Evolutionary conservation across 2,797 vertebrate species (phyloP).

Genomic region (Cynodonichthys magdalenae): DNA sequence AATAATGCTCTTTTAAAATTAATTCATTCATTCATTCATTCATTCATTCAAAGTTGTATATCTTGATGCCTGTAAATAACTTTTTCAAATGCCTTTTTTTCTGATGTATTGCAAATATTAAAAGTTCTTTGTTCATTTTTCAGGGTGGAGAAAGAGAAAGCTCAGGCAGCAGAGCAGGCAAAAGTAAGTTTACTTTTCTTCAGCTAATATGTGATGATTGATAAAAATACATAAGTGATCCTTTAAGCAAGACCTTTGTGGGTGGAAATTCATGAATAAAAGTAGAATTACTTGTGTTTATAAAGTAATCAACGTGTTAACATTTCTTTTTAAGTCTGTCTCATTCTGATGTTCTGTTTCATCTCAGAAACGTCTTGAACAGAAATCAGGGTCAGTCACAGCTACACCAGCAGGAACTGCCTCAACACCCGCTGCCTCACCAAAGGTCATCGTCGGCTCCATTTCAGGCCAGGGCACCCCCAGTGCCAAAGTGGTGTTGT

Average conservation of each 20-base stretch:
- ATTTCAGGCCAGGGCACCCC: conserved; percentile 87
- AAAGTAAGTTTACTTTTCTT: conserved; percentile 82
- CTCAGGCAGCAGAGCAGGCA: conserved; percentile 93
- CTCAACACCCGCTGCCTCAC: conserved; percentile 78
- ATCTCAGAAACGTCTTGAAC: conserved; percentile 91
- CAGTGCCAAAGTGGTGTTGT: conserved; percentile 91
- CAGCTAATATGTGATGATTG: background rate
- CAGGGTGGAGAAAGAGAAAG: conserved; percentile 98
- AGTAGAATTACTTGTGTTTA: too few species aligned
- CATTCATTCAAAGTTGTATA: too few species aligned
- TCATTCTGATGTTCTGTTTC: conserved; percentile 1
- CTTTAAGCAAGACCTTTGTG: background rate
- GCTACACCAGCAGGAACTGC: conserved; percentile 81
- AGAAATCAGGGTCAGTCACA: conserved; percentile 83
- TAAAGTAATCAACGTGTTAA: background rate
- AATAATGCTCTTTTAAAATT: background rate
- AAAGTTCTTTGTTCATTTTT: conserved; percentile 16
- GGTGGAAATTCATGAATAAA: background rate
- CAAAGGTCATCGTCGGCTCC: conserved; percentile 90
- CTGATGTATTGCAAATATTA: background rate
- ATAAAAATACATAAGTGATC: background rate
- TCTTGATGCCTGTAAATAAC: too few species aligned
- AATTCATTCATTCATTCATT: background rate
- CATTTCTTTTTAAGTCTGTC: background rate
- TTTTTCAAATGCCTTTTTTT: background rate